These are phyloP conservation scores for Halocaridina rubra DNA, from an alignment of 2,888 invertebrate species.

Conservation along the genomic window DNA sequence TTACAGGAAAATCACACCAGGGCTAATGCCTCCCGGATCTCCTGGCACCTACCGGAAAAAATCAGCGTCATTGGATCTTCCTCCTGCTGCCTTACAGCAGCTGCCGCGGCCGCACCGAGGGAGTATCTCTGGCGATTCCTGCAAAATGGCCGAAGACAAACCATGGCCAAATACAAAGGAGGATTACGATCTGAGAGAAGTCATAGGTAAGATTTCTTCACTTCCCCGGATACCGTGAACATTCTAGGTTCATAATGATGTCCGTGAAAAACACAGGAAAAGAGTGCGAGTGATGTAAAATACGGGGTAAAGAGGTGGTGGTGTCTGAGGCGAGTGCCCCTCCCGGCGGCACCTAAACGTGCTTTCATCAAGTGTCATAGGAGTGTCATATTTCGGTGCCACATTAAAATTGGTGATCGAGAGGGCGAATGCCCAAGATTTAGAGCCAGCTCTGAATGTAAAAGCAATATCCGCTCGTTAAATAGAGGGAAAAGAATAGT, in stretches of 20 bases:
- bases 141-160: constrained; percentile 72
- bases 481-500: too few species aligned
- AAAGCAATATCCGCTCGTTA: too few species aligned
- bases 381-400: constrained; percentile 16
- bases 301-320: neutral
- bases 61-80: constrained; percentile 67
- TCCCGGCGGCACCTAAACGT: constrained; percentile 19
- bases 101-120: constrained; percentile 41
- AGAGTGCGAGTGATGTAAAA: neutral
- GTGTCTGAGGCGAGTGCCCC: neutral
- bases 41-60: constrained; percentile 75
- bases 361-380: constrained; percentile 5
- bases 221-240: neutral
- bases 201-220: constrained; percentile 68
- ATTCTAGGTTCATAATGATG: neutral
- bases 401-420: neutral
- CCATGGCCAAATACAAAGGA: constrained; percentile 70
- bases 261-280: neutral
- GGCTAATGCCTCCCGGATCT: constrained; percentile 74
- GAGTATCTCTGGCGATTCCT: constrained; percentile 66
- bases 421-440: neutral
- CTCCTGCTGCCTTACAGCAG: constrained; percentile 64
- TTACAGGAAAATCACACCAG: constrained; percentile 74
- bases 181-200: constrained; percentile 70
- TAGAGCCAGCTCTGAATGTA: too few species aligned